Evolutionary conservation across 2,888 invertebrate species (phyloP).

Genomic region (Troides oblongomaculatus): DNA sequence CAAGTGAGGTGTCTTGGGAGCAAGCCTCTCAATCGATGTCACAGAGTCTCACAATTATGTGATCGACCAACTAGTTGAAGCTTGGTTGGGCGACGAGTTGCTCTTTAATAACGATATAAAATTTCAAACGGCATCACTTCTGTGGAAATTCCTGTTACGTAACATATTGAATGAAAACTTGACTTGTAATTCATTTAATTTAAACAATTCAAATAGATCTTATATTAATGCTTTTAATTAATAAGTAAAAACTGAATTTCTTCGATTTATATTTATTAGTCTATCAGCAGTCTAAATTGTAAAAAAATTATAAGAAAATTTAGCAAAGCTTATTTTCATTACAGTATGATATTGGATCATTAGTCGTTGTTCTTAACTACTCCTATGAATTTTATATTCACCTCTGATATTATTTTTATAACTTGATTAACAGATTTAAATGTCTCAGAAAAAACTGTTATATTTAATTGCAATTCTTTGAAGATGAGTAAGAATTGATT

Average conservation of each 20-base stretch:
- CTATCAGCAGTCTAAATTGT: too few species aligned
- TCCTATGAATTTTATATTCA: too few species aligned
- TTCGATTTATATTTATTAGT: background rate
- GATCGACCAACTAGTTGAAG: conserved; percentile 23
- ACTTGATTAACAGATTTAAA: too few species aligned
- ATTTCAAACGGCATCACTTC: conserved; percentile 3
- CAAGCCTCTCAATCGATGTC: conserved; percentile 26
- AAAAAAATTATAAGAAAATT: too few species aligned
- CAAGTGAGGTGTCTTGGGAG: conserved; percentile 19
- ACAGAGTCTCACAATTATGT: conserved; percentile 12
- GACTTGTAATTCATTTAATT: background rate
- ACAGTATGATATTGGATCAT: too few species aligned
- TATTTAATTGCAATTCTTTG: too few species aligned
- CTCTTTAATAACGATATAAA: conserved; percentile 15
- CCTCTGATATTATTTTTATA: too few species aligned
- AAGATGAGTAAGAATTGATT: too few species aligned
- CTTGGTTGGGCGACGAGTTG: conserved; percentile 7
- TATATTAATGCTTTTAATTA: background rate
- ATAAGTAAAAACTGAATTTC: background rate
- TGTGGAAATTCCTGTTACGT: background rate
- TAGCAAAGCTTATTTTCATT: too few species aligned
- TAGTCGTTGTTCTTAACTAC: too few species aligned
- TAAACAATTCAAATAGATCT: background rate
- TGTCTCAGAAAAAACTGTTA: too few species aligned
- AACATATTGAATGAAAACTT: background rate